phyloP scores from a whole-genome alignment of 2,797 vertebrate genomes.

The Adrianichthys oophorus region DNA sequence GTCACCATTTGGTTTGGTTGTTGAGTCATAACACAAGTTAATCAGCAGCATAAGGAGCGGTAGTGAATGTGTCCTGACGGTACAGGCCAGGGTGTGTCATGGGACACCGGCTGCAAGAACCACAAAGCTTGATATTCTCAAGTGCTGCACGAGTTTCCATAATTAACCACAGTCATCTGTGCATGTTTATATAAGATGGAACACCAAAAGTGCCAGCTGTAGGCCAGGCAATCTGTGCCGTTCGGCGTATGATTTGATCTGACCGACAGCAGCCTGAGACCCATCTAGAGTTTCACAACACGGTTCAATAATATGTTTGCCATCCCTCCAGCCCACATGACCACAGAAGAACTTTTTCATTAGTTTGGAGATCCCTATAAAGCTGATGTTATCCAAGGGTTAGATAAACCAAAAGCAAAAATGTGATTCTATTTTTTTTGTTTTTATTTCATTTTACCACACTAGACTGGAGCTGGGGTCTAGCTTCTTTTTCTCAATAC shows the following conservation, averaged over 20 bases:
- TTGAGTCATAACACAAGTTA: neutral
- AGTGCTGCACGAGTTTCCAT: conserved; percentile 57
- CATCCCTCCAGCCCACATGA: conserved; percentile 8
- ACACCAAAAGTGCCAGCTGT: conserved; percentile 26
- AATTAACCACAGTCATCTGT: conserved; percentile 54
- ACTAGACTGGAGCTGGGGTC: conserved; percentile 14
- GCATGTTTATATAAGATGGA: conserved; percentile 22
- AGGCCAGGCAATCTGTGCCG: neutral
- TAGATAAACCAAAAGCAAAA: neutral
- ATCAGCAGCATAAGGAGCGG: conserved; percentile 21
- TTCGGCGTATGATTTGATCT: neutral
- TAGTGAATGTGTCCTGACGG: conserved; percentile 17
- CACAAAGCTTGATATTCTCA: conserved; percentile 56
- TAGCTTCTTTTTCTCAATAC: conserved; percentile 10
- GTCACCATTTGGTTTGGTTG: neutral
- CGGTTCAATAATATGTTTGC: neutral
- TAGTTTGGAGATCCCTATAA: conserved; percentile 11
- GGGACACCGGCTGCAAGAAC: conserved; percentile 42
- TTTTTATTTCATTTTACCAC: conserved; percentile 1
- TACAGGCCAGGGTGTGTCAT: conserved; percentile 58
- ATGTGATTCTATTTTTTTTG: neutral
- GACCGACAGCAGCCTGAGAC: neutral
- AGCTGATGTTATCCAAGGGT: conserved; percentile 15
- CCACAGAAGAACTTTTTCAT: conserved; percentile 45
- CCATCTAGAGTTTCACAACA: neutral